phyloP scores from a whole-genome alignment of 2,888 invertebrate genomes.

The Hirtodrosophila trivittata region DNA sequence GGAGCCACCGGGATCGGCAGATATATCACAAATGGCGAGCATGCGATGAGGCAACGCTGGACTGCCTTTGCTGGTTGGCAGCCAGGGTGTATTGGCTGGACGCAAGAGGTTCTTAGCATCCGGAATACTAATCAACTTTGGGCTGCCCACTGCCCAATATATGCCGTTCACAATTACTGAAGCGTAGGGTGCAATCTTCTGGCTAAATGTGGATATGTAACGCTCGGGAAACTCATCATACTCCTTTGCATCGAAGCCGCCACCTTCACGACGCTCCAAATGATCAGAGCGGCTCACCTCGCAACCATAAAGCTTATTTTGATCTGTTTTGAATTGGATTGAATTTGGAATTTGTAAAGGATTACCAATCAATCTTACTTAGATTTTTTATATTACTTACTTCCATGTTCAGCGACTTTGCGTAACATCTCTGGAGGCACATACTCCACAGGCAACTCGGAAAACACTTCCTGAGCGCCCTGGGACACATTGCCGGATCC shows the following conservation, averaged over 20 bases:
- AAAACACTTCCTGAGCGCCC: constrained; percentile 96
- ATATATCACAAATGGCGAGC: constrained; percentile 98
- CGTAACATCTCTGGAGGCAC: constrained; percentile 97
- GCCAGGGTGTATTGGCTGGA: constrained; percentile 96
- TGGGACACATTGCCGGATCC: constrained; percentile 99
- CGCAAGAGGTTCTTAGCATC: constrained; percentile 97
- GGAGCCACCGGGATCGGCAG: constrained; percentile 99
- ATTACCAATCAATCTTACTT: not conserved
- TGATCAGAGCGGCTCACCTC: constrained; percentile 97
- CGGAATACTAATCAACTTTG: constrained; percentile 97
- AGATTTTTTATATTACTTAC: constrained; percentile 85
- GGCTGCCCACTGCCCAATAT: constrained; percentile 99
- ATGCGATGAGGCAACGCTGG: constrained; percentile 95
- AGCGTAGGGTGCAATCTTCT: constrained; percentile 98
- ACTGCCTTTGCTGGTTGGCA: constrained; percentile 94
- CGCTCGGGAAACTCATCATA: constrained; percentile 96
- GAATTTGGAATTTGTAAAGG: not conserved
- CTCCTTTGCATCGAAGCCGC: constrained; percentile 93
- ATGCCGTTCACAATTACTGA: constrained; percentile 99
- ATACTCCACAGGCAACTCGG: constrained; percentile 98
- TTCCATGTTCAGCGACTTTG: constrained; percentile 98
- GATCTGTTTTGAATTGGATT: constrained; percentile 87
- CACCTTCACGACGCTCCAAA: constrained; percentile 95
- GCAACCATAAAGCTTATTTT: constrained; percentile 97
- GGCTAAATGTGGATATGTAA: constrained; percentile 97